A percentile compares a stretch with the other conserved stretches of the same genome.
Evolutionary conservation across 2,113 vertebrate species (phyloP).

Genomic region (Mustelus asterias): DNA sequence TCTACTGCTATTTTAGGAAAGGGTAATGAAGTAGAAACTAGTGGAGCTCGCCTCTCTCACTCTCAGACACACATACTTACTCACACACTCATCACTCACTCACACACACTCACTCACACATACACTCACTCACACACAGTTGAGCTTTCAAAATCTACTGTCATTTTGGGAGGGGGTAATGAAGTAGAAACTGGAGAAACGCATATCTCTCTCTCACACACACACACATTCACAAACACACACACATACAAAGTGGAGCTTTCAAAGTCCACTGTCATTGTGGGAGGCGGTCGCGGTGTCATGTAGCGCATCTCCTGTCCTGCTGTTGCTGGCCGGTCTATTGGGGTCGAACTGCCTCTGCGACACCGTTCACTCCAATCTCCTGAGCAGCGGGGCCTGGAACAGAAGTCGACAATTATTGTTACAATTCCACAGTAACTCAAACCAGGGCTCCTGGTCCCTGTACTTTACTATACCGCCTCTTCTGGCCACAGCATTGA

Average conservation of each 20-base stretch:
- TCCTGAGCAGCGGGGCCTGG: background rate
- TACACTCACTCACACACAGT: background rate
- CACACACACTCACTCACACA: too few species aligned
- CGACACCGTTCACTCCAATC: background rate
- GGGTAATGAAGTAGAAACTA: too few species aligned
- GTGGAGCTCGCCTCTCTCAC: too few species aligned
- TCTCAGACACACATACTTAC: too few species aligned
- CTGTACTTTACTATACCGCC: constrained; percentile 39
- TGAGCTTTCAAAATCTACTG: background rate
- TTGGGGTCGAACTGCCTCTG: background rate
- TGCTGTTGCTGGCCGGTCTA: background rate
- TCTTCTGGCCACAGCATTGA: constrained; percentile 38
- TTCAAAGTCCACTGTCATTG: constrained; percentile 17
- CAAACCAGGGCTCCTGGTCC: background rate
- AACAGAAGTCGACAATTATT: background rate
- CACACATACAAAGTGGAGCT: background rate
- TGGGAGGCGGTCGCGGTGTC: background rate
- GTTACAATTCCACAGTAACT: background rate
- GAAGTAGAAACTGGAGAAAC: too few species aligned
- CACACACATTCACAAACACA: too few species aligned
- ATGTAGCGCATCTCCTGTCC: background rate
- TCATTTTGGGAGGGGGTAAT: background rate
- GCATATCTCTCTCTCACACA: background rate
- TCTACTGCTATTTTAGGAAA: too few species aligned
- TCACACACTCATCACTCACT: too few species aligned